phyloP scores from a whole-genome alignment of 2,888 invertebrate species.

The Sialis lutaria region DNA sequence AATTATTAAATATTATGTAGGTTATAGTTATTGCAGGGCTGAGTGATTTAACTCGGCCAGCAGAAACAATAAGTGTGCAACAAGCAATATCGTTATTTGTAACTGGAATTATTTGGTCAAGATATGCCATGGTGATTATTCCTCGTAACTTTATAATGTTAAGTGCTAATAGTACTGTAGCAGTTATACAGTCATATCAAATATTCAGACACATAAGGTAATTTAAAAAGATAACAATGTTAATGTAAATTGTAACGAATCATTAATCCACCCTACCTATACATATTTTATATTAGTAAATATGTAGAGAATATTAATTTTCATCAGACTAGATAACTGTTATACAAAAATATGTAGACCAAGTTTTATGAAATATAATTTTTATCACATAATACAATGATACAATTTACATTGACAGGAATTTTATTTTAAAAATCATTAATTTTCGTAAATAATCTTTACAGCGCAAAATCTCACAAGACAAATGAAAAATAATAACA shows the following conservation, averaged over 20 bases:
- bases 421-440: no score
- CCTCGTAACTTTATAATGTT: slow-evolving; percentile 86
- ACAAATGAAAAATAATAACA: no score
- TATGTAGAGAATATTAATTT: no score
- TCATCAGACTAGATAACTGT: no score
- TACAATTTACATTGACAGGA: no score
- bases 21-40: slow-evolving; percentile 66
- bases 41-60: slow-evolving; percentile 69
- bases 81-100: slow-evolving; percentile 66
- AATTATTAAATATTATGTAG: slow-evolving; percentile 21
- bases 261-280: neutral
- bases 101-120: slow-evolving; percentile 80
- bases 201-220: neutral
- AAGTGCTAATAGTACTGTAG: slow-evolving; percentile 8
- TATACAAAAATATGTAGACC: no score
- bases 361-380: no score
- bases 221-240: neutral
- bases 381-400: no score
- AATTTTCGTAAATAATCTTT: no score
- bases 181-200: neutral
- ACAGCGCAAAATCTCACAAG: no score
- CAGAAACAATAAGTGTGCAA: slow-evolving; percentile 60
- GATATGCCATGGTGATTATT: slow-evolving; percentile 80
- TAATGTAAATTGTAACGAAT: no score
- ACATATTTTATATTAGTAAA: neutral